Conservation (phyloP, 1,140 invertebrate species). For the Luehdorfia chinensis region DNA sequence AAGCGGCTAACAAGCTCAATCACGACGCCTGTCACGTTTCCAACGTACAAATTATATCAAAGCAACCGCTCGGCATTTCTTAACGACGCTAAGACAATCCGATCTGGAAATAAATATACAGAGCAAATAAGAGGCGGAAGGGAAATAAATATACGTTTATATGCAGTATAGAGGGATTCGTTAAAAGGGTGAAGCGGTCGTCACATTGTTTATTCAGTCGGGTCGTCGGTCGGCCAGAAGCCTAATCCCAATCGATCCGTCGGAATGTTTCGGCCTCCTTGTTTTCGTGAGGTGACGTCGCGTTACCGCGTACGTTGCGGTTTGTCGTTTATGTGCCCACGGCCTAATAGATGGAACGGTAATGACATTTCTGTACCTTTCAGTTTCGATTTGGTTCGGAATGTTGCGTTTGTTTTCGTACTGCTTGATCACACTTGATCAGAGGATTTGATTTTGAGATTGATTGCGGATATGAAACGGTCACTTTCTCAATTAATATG, state of each 20-base stretch:
- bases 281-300: slow-evolving; percentile 8
- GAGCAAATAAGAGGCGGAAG: slow-evolving; percentile 9
- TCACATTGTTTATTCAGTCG: slow-evolving; percentile 68
- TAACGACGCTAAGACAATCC: slow-evolving; percentile 15
- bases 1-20: slow-evolving; percentile 15
- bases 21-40: slow-evolving; percentile 19
- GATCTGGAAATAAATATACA: slow-evolving; percentile 15
- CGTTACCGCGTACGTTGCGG: slow-evolving; percentile 5
- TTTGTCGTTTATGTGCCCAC: not conserved
- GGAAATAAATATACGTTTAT: slow-evolving; percentile 30
- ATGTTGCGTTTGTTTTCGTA: slow-evolving; percentile 7
- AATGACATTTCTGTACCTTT: slow-evolving; percentile 10
- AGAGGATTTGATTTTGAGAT: too few species aligned
- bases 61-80: slow-evolving; percentile 11
- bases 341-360: slow-evolving; percentile 2
- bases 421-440: too few species aligned
- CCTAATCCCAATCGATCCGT: slow-evolving; percentile 15
- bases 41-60: slow-evolving; percentile 23
- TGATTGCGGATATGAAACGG: too few species aligned
- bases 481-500: too few species aligned
- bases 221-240: slow-evolving; percentile 30
- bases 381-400: slow-evolving; percentile 6
- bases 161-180: slow-evolving; percentile 43
- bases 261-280: slow-evolving; percentile 5
- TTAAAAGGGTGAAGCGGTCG: slow-evolving; percentile 61